Percentiles rank a stretch among this genome's conserved stretches.
Conservation (phyloP, 1,140 invertebrate species). For the Drosophila ficusphila region DNA sequence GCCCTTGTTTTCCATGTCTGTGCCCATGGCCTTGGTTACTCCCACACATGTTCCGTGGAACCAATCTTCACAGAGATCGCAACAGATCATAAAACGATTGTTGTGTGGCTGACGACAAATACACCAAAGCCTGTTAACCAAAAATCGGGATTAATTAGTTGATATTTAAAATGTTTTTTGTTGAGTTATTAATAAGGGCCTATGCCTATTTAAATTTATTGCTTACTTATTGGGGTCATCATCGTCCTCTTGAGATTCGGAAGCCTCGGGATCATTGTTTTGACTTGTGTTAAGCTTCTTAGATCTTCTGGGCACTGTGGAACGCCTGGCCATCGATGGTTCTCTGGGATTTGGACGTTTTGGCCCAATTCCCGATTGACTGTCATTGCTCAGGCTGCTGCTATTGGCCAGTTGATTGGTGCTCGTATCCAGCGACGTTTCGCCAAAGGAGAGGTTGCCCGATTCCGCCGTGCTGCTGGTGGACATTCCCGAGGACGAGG, state of each 20-base stretch:
- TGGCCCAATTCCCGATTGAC: not conserved
- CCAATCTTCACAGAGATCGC: slow-evolving; percentile 98
- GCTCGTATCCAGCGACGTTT: slow-evolving; percentile 46
- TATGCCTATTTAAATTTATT: too few species aligned
- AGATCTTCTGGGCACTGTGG: slow-evolving; percentile 37
- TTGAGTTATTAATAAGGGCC: too few species aligned
- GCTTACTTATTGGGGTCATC: slow-evolving; percentile 93
- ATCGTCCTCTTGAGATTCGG: slow-evolving; percentile 90
- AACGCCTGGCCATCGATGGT: slow-evolving; percentile 32
- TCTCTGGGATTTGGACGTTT: slow-evolving; percentile 43
- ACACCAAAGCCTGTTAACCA: slow-evolving; percentile 94
- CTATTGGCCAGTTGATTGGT: slow-evolving; percentile 16
- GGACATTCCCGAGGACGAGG: slow-evolving; percentile 9
- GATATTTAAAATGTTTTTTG: too few species aligned
- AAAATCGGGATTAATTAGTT: too few species aligned
- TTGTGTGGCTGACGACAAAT: slow-evolving; percentile 97
- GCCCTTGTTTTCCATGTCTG: slow-evolving; percentile 95
- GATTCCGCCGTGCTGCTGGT: slow-evolving; percentile 25
- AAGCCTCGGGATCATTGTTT: slow-evolving; percentile 86
- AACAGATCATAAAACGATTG: slow-evolving; percentile 99
- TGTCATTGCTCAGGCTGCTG: slow-evolving; percentile 45
- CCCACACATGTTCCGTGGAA: slow-evolving; percentile 98
- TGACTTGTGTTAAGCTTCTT: slow-evolving; percentile 48
- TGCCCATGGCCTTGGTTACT: slow-evolving; percentile 94
- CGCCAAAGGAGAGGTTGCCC: slow-evolving; percentile 30